Evolutionary conservation across 2,888 invertebrate genomes (phyloP).

Genomic region (Hololepta plana): DNA sequence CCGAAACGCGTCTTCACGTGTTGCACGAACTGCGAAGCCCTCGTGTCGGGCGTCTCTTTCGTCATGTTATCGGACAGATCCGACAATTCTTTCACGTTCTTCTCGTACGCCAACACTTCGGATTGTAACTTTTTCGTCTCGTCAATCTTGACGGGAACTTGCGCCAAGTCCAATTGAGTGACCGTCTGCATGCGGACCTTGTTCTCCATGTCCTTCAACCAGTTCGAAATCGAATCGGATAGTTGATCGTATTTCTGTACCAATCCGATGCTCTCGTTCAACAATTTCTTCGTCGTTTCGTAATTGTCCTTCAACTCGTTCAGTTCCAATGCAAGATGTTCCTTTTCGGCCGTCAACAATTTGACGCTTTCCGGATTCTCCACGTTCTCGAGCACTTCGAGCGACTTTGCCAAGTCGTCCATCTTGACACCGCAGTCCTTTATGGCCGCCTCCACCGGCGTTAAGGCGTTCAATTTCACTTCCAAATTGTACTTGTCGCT

Average conservation of each 20-base stretch:
- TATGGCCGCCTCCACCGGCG: slow-evolving; percentile 56
- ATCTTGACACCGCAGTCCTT: slow-evolving; percentile 50
- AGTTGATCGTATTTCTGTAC: slow-evolving; percentile 65
- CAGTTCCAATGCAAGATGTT: slow-evolving; percentile 51
- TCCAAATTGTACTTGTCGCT: slow-evolving; percentile 86
- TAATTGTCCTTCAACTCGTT: slow-evolving; percentile 50
- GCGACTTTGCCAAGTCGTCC: slow-evolving; percentile 48
- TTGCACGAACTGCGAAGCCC: slow-evolving; percentile 62
- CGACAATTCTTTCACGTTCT: slow-evolving; percentile 46
- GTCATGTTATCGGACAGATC: slow-evolving; percentile 53
- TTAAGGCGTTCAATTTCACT: slow-evolving; percentile 67
- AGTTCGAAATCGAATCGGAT: slow-evolving; percentile 54
- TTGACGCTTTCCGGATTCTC: slow-evolving; percentile 52
- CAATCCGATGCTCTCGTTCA: slow-evolving; percentile 52
- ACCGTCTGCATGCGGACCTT: slow-evolving; percentile 55
- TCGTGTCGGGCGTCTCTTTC: slow-evolving; percentile 63
- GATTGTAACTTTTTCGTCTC: slow-evolving; percentile 45
- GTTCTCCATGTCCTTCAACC: slow-evolving; percentile 66
- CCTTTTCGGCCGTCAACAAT: slow-evolving; percentile 48
- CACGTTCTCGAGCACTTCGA: slow-evolving; percentile 51
- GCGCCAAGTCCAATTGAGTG: slow-evolving; percentile 46
- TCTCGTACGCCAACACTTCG: slow-evolving; percentile 44
- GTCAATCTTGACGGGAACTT: slow-evolving; percentile 47
- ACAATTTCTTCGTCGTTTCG: slow-evolving; percentile 43
- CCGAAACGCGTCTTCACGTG: slow-evolving; percentile 63